Base-by-base conservation (phyloP, 2,888 invertebrate species). In the Ceramica pisi region DNA sequence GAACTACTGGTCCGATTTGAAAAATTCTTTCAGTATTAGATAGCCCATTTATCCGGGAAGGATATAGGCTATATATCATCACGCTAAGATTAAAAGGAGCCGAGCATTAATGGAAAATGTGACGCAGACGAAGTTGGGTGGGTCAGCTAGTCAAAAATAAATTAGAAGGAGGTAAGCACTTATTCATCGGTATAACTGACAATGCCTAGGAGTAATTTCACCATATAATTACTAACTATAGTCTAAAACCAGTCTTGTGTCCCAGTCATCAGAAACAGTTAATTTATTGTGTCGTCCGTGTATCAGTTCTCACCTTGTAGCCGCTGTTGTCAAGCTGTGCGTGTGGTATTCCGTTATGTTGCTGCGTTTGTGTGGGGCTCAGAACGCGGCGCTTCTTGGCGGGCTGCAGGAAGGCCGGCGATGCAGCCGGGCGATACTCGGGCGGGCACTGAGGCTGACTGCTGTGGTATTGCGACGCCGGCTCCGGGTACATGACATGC, bases 401-500 rank as follows among this genome's bases (percentile, higher is more conserved):
- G 88, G 95, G 93, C 88, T 92, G 92, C 78, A 88, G 92, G 77
- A 89, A 91, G 71, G 91, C 91, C 94, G 95, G 94, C 92, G 94
- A 93, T 87, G 85, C 85, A 84, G 92, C 94, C 94, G 92, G 90
- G 90, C 91, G 93, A 89, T 91, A 91, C 67, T 92, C 89, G 71
- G 90, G 89, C 88, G 92, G 93, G 93, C 88, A 90, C 89, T 90
- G 90, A 83, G 92, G 93, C 91, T 94, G 93, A 94, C 91, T 95
- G 93, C 89, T 94, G 94, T 92, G 93, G 92, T 95, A 93, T 91
- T 93, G 94, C 90, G 91, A 91, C 91, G 92, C 89, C 93, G 91
- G 93, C 93, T 95, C 96, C 92, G 97, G 97, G 97, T 97, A 98
- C 98, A 98, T 98, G 98, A 98, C 98, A 98, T 97, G 97, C 97